Percentiles rank a stretch among this genome's conserved stretches.
Evolutionary conservation across 2,888 invertebrate species (phyloP).

Genomic region (Boloria selene): DNA sequence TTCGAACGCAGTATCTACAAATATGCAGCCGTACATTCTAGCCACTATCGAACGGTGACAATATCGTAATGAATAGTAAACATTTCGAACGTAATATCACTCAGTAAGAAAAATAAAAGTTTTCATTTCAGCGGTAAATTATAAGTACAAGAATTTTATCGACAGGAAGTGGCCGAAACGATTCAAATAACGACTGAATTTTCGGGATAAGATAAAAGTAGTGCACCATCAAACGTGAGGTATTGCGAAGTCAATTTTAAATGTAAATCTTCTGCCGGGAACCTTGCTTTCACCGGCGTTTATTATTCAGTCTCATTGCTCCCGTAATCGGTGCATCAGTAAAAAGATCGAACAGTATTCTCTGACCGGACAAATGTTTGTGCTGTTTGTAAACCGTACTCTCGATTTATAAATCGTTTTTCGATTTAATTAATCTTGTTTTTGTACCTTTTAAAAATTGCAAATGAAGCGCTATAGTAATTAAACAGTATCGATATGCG

Average conservation of each 20-base stretch:
- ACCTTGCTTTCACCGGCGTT: slow-evolving; percentile 31
- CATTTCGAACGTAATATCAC: no score
- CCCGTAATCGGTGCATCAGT: slow-evolving; percentile 36
- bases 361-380: slow-evolving; percentile 33
- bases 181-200: slow-evolving; percentile 55
- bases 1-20: no score
- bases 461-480: slow-evolving; percentile 4
- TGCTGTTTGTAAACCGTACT: slow-evolving; percentile 31
- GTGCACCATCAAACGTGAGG: slow-evolving; percentile 49
- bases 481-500: slow-evolving; percentile 5
- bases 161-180: slow-evolving; percentile 29
- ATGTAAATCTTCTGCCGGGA: slow-evolving; percentile 46
- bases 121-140: slow-evolving; percentile 41
- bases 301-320: slow-evolving; percentile 40
- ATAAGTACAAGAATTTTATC: slow-evolving; percentile 44
- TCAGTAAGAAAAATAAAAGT: no score
- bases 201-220: slow-evolving; percentile 56
- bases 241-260: slow-evolving; percentile 50
- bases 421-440: slow-evolving; percentile 32
- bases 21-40: no score
- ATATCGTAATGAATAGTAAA: no score
- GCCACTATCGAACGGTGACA: no score
- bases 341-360: slow-evolving; percentile 33
- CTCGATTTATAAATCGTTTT: slow-evolving; percentile 31
- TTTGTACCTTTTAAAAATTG: slow-evolving; percentile 22